These are phyloP conservation scores for Protophormia terraenovae DNA, from an alignment of 2,888 invertebrate genomes.

Conservation along the genomic window DNA sequence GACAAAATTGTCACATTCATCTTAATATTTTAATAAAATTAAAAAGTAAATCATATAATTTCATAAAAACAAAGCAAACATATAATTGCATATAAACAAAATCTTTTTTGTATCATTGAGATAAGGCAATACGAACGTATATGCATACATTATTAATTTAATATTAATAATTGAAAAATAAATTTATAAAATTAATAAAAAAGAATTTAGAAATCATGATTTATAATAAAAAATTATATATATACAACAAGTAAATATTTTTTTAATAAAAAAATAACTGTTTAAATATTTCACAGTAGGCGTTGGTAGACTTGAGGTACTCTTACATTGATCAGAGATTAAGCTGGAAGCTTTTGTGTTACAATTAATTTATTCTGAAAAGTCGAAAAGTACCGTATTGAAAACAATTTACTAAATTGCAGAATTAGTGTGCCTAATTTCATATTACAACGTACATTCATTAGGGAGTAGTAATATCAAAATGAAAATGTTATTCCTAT, in stretches of 20 bases:
- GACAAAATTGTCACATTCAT: constrained; percentile 23
- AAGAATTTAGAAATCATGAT: constrained; percentile 57
- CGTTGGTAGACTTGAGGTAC: no score
- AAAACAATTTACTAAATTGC: no score
- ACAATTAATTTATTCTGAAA: no score
- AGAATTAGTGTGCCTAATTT: no score
- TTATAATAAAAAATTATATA: constrained; percentile 53
- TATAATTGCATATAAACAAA: constrained; percentile 43
- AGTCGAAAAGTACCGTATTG: no score
- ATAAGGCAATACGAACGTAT: constrained; percentile 37
- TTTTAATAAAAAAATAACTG: not conserved
- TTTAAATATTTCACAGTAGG: no score
- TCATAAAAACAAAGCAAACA: constrained; percentile 23
- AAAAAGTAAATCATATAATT: constrained; percentile 25
- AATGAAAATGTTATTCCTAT: no score
- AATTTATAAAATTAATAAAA: constrained; percentile 51
- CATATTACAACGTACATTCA: no score
- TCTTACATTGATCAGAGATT: no score
- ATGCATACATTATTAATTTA: constrained; percentile 50
- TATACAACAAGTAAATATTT: not conserved
- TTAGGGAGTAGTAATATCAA: no score
- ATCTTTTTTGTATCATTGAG: constrained; percentile 49
- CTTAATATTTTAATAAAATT: constrained; percentile 33
- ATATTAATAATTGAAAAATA: constrained; percentile 53
- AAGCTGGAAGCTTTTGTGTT: no score